Evolutionary conservation across 2,888 invertebrate genomes (phyloP).

Genomic region (Dryomyza anilis): DNA sequence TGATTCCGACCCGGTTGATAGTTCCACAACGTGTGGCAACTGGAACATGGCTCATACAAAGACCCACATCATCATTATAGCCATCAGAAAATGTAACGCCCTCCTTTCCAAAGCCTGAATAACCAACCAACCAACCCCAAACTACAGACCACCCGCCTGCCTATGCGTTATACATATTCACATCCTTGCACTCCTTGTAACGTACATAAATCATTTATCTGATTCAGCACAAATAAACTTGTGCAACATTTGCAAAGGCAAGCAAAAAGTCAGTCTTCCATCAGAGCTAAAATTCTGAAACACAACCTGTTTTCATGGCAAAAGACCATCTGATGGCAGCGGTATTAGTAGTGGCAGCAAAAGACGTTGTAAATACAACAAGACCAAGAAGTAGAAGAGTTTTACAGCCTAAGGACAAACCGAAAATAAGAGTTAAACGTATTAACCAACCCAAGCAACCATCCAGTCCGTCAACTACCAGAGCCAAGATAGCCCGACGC

Average conservation of each 20-base stretch:
- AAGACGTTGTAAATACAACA: too few relatives aligned
- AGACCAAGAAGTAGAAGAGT: too few relatives aligned
- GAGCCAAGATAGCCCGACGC: background rate
- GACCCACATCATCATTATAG: background rate
- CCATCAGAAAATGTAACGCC: background rate
- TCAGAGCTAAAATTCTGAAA: background rate
- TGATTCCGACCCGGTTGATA: constrained; percentile 5
- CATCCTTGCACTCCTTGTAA: background rate
- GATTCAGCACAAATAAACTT: constrained; percentile 30
- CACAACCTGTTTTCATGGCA: too few relatives aligned
- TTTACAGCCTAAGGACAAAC: background rate
- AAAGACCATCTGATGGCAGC: too few relatives aligned
- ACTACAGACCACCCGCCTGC: background rate
- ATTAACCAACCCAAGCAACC: background rate
- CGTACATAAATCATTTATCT: constrained; percentile 24
- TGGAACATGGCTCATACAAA: background rate
- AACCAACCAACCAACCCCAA: background rate
- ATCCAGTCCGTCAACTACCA: background rate
- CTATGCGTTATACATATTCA: background rate
- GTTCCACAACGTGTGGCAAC: constrained; percentile 13
- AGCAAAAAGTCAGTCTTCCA: background rate
- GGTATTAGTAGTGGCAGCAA: too few relatives aligned
- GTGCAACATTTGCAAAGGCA: background rate
- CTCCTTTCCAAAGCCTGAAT: background rate
- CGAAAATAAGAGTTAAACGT: constrained; percentile 17